Percentiles rank a stretch among this genome's conserved stretches.
These are phyloP conservation scores for Caenorhabditis panamensis DNA, from an alignment of 2,888 invertebrate species.

Conservation along the genomic window DNA sequence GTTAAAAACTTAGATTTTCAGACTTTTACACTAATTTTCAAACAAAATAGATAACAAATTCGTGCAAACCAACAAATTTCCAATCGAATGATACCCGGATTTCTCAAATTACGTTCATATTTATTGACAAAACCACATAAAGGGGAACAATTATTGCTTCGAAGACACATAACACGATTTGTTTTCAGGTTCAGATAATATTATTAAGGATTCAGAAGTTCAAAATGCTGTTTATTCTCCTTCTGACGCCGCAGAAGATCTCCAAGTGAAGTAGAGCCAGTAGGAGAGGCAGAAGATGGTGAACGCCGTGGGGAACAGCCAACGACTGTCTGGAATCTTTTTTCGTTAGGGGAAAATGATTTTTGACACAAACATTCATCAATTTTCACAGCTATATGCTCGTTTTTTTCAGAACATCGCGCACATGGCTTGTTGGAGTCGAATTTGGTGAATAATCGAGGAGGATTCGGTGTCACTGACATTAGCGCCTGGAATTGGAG, in stretches of 20 bases:
- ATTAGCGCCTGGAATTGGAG: conserved; percentile 69
- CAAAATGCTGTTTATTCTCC: conserved; percentile 4
- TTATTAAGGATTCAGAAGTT: too few relatives aligned
- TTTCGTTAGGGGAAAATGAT: background rate
- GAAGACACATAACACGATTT: conserved; percentile 34
- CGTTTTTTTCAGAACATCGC: conserved; percentile 74
- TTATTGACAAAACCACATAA: conserved; percentile 17
- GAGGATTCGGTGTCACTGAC: conserved; percentile 72
- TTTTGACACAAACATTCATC: conserved; percentile 72
- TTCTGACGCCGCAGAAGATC: conserved; percentile 39
- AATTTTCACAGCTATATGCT: conserved; percentile 74
- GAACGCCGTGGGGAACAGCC: conserved; percentile 77
- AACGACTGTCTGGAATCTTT: conserved; percentile 72
- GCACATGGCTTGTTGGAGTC: conserved; percentile 76
- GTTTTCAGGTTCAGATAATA: too few relatives aligned
- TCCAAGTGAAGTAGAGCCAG: conserved; percentile 76
- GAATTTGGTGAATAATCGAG: conserved; percentile 73
- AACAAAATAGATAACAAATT: background rate
- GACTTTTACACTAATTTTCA: background rate
- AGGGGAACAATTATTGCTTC: conserved; percentile 37
- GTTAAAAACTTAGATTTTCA: background rate
- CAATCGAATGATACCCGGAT: background rate
- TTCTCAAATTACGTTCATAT: conserved; percentile 26
- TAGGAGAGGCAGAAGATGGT: conserved; percentile 74
- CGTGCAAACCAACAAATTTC: background rate